Evolutionary conservation across 2,797 vertebrate species (phyloP), one percentile per base, ranked within the genome.

Genomic region (Eupleurogrammus muticus): DNA sequence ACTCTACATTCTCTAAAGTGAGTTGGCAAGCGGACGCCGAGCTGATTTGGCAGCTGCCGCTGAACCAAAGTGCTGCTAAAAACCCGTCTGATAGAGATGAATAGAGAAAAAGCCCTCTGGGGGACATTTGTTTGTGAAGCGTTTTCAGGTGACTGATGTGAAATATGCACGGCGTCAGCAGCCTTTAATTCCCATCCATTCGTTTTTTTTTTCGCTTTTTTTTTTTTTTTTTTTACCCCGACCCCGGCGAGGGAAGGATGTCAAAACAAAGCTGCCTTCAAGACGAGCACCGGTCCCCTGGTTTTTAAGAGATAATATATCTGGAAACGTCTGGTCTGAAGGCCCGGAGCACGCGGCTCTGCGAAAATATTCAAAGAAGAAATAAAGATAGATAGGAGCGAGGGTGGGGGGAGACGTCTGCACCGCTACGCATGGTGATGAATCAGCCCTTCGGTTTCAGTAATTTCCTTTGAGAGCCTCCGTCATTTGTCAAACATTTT

Each of bases 121-220:
- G 80, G 73, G 82, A 36, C 83, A 49, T 90, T 92, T 90, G 89
- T 94, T 92, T 91, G 78, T 79, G 73, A 83, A 66, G 62, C 81
- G 55, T 76, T 91, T 90, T 89, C 75, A 90, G 79, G 79, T 91
- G 91, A 94, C 81, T 82, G 87, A 92, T 92, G 86, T 80, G 50
- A 91, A 92, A 92, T 92, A 93, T 90, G 89, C 83, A 86, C 67
- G 54, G 82, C 81, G 64, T 91, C 90, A 91, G 90, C 87, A 81
- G 80, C 70, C 81, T 87, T 87, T 90, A 88, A 93, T 91, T 92
- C 79, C 32, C 3, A 28, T 28, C 28, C 28, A 28, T 28, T 28
- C 28, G 3, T 28, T 28, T 28, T 6, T 28, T 28, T 28, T 28
- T 28, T 28, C 6, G 3, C 73, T 72, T 63, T 73, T 87, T 28